A percentile compares a stretch with the other conserved stretches of the same genome.
These are phyloP conservation scores for Theropithecus gelada DNA, from an alignment of 2,113 vertebrate genomes.

Conservation along the genomic window DNA sequence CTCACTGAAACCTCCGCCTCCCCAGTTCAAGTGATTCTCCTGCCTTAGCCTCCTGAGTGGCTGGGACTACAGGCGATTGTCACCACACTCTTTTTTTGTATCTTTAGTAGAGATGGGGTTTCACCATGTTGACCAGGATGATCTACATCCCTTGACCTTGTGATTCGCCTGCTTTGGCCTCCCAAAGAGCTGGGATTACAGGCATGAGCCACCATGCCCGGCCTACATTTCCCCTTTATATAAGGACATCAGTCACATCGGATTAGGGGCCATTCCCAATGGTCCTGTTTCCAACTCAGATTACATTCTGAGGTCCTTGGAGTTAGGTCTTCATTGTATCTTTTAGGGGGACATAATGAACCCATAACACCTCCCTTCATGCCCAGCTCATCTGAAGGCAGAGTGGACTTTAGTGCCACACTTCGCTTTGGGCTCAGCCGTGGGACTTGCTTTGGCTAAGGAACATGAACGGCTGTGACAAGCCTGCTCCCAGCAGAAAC, in stretches of 20 bases:
- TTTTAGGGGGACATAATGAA: not conserved
- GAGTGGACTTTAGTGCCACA: not conserved
- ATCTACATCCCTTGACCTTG: too few species aligned
- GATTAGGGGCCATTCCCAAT: too few species aligned
- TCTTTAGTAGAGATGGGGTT: too few species aligned
- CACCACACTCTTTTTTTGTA: too few species aligned
- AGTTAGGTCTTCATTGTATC: fast-evolving
- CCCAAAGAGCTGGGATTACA: too few species aligned
- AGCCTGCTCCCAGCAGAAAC: not conserved
- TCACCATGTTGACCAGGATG: too few species aligned
- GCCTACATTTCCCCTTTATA: not conserved
- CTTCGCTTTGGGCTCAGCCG: not conserved
- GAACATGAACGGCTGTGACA: not conserved
- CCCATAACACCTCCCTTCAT: not conserved
- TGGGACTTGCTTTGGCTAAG: not conserved
- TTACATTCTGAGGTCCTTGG: not conserved
- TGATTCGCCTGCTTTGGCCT: too few species aligned
- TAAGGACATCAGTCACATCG: not conserved
- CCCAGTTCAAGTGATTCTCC: too few species aligned
- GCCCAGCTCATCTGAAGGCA: not conserved
- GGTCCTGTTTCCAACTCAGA: not conserved
- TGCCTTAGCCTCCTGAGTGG: too few species aligned
- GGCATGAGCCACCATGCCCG: too few species aligned
- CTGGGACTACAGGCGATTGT: too few species aligned
- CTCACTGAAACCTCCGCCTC: too few species aligned